Evolutionary conservation across 2,888 invertebrate genomes (phyloP), one percentile per base, ranked within the genome.

Genomic region (Eupithecia inturbata): DNA sequence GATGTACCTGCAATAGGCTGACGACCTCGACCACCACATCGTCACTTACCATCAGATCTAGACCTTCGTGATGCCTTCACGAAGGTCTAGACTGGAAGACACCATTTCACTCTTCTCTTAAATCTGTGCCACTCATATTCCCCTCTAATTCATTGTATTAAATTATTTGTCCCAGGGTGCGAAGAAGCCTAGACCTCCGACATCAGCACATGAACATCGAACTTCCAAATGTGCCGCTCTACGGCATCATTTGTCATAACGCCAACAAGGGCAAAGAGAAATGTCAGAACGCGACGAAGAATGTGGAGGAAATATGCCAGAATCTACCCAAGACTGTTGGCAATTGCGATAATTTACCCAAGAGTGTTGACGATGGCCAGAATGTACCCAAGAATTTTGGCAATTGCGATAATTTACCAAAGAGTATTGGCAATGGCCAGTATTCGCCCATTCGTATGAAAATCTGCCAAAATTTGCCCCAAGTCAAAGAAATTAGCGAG

Each of bases 191-290:
- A 7, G 63, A 71, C 22, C 22, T 62, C 14, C 31, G 39, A n/a
- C 67, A 66, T 14, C 60, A 19, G 31, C 62, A 16, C 16, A 62
- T 19, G 28, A 19, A 31, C 31, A 31, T 16, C 28, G 31, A 31
- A 19, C 7, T 31, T 28, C 62, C 62, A 31, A 62, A n/a, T 64
- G 85, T 90, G 2, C 92, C 92, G 0, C 80, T 90, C 28, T 91
- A 89, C 75, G 92, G 90, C 0, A 84, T 90, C 1, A 88, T 92
- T 33, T 85, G 86, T 62, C 88, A 87, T 36, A 88, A 87, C 73
- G 75, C 81, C 1, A 76, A 71, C 31, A 70, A 70, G 39, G 45
- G 26, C 19, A 67, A 62, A 69, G 64, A 73, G 7, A 68, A 62
- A 31, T n/a, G 33, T 31, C 41, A 73, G n/a, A 60, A 36, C n/a